phyloP scores from a whole-genome alignment of 2,797 vertebrate genomes.

The Limosa lapponica region DNA sequence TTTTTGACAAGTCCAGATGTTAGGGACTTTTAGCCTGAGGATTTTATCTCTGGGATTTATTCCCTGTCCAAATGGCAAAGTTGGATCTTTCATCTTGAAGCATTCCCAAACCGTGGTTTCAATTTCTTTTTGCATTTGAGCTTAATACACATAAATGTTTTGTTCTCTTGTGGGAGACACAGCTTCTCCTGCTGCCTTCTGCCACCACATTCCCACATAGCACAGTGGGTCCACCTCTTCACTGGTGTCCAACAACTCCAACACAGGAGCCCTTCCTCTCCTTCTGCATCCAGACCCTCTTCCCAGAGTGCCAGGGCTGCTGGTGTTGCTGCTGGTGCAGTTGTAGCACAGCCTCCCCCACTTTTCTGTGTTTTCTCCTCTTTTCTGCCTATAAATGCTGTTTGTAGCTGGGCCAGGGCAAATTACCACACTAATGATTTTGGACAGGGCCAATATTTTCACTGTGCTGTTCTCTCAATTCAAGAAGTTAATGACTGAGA shows the following conservation, averaged over 20 bases:
- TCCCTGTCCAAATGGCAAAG: not conserved
- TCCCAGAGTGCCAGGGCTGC: not conserved
- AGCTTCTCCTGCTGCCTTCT: not conserved
- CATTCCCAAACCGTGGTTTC: not conserved
- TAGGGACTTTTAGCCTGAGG: not conserved
- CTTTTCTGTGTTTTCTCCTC: not conserved
- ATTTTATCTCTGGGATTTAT: not conserved
- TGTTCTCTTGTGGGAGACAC: not conserved
- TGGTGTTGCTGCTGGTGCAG: not conserved
- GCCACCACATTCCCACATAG: not conserved
- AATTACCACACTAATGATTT: not conserved
- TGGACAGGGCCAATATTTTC: not conserved
- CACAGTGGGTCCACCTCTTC: not conserved
- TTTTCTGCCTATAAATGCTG: not conserved
- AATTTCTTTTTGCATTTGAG: not conserved
- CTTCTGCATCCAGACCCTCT: not conserved
- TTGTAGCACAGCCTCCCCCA: not conserved
- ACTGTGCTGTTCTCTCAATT: not conserved
- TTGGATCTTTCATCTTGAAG: not conserved
- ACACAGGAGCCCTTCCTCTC: not conserved
- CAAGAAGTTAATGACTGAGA: not conserved
- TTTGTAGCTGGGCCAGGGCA: not conserved
- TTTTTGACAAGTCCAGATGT: not conserved
- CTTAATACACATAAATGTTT: not conserved
- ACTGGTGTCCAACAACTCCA: rapidly evolving